Conservation (phyloP, 2,888 invertebrate genomes). For the Harmothoe impar region DNA sequence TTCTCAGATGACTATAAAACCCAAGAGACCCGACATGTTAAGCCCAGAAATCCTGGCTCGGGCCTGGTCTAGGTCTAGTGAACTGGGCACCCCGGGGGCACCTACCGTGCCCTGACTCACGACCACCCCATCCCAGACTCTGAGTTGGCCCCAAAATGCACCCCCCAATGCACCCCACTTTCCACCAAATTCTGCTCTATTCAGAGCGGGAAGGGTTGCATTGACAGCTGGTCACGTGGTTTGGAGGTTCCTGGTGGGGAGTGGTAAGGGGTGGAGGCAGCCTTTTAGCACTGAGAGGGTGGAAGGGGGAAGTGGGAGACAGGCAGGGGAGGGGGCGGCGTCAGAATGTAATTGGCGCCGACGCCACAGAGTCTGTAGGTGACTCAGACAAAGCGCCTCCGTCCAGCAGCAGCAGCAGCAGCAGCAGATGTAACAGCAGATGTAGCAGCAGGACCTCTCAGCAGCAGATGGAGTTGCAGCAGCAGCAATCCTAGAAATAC, state of each 20-base stretch:
- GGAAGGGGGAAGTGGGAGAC: neutral
- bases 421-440: too few relatives aligned
- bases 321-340: neutral
- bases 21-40: neutral
- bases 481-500: too few relatives aligned
- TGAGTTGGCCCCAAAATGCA: neutral
- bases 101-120: neutral
- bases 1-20: neutral
- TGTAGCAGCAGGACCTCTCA: neutral
- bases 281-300: conserved; percentile 10
- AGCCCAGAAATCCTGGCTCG: conserved; percentile 1
- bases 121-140: neutral
- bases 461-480: neutral
- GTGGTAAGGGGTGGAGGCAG: neutral
- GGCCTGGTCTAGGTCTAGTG: neutral
- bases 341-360: conserved; percentile 23
- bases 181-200: neutral
- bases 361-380: conserved; percentile 24
- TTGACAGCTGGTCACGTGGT: conserved; percentile 17
- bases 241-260: neutral
- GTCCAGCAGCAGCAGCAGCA: neutral
- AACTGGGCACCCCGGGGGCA: neutral
- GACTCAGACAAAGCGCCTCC: conserved; percentile 22
- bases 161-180: neutral
- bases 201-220: neutral